Conservation (phyloP, 2,797 vertebrate species). For the Notoglanidium macrostoma region DNA sequence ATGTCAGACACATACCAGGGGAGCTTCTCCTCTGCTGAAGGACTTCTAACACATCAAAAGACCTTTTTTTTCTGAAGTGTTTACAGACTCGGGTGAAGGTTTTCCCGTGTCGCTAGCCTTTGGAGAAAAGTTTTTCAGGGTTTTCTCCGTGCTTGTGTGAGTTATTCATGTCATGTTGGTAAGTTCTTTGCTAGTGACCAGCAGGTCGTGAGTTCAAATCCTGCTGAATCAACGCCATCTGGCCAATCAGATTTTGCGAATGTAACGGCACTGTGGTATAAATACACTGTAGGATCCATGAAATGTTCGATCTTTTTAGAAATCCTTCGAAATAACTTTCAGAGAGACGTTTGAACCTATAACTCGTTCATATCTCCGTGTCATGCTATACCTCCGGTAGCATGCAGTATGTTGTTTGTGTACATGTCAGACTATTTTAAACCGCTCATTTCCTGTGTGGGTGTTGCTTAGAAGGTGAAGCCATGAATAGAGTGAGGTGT, state of each 20-base stretch:
- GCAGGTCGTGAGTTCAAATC: background rate
- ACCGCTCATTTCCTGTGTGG: background rate
- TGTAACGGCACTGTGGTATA: background rate
- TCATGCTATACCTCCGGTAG: background rate
- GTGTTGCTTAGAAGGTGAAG: background rate
- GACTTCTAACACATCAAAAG: background rate
- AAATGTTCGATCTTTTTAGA: background rate
- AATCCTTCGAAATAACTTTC: background rate
- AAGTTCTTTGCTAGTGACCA: background rate
- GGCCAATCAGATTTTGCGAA: background rate
- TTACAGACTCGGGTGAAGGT: background rate
- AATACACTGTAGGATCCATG: background rate
- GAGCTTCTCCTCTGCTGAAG: background rate
- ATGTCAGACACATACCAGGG: background rate
- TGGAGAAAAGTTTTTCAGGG: background rate
- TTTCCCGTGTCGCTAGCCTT: background rate
- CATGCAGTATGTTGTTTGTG: slow-evolving; percentile 10
- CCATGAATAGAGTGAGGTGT: slow-evolving; percentile 3
- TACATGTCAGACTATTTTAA: background rate
- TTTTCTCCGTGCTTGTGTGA: background rate
- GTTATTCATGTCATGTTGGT: background rate
- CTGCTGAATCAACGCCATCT: background rate
- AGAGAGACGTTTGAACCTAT: background rate
- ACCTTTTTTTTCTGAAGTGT: background rate
- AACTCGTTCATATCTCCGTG: background rate